phyloP scores from a whole-genome alignment of 2,888 invertebrate species.

The Seladonia tumulorum region DNA sequence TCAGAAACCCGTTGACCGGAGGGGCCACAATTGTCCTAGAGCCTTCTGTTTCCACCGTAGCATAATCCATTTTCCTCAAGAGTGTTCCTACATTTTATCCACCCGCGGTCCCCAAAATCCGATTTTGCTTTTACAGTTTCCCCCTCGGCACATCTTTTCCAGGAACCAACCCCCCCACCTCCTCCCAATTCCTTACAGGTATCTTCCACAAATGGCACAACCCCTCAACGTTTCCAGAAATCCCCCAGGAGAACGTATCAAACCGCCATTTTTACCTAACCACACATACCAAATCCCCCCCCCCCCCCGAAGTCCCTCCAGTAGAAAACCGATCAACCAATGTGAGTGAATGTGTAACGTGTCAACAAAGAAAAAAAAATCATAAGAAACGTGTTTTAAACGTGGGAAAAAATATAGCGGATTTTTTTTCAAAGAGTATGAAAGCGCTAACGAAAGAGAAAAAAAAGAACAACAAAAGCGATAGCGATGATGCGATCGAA shows the following conservation, averaged over 20 bases:
- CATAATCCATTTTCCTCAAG: slow-evolving; percentile 58
- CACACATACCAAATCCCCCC: not conserved
- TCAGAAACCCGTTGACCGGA: slow-evolving; percentile 56
- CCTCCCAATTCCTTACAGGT: not conserved
- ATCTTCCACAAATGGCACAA: slow-evolving; percentile 44
- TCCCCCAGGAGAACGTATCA: not conserved
- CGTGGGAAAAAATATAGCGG: slow-evolving; percentile 35
- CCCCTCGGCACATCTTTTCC: not conserved
- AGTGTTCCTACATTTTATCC: slow-evolving; percentile 38
- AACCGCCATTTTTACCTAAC: slow-evolving; percentile 3
- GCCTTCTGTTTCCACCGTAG: slow-evolving; percentile 66
- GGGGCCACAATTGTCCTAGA: slow-evolving; percentile 56
- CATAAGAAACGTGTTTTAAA: slow-evolving; percentile 56
- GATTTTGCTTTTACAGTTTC: not conserved
- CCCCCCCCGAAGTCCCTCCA: slow-evolving; percentile 58
- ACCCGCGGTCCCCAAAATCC: not conserved
- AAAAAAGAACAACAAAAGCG: slow-evolving; percentile 16
- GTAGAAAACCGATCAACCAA: slow-evolving; percentile 78
- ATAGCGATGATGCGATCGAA: slow-evolving; percentile 29
- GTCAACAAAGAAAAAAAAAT: slow-evolving; percentile 65
- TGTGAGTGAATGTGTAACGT: slow-evolving; percentile 80
- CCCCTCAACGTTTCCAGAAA: slow-evolving; percentile 40
- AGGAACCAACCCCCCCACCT: not conserved
- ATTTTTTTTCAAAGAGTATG: slow-evolving; percentile 58
- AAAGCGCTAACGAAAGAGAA: slow-evolving; percentile 34